Evolutionary conservation across 2,888 invertebrate species (phyloP), one percentile per base, ranked within the genome.

Genomic region (Herminia tarsipennalis): DNA sequence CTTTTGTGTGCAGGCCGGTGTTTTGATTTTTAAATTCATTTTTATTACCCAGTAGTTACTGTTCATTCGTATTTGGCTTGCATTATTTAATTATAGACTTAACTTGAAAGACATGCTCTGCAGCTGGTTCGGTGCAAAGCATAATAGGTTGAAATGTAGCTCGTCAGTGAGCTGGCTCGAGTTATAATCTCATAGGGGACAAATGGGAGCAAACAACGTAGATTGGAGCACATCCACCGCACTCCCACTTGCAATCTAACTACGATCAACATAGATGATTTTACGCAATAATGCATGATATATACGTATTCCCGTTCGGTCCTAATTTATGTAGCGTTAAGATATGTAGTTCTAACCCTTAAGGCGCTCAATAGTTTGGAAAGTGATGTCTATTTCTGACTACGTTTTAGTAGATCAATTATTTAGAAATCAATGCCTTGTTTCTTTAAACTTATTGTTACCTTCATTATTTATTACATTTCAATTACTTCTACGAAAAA

Each of bases 301-400:
- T 47, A 41, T 60, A 52, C 34, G 45, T 51, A 52, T 44, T 36
- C 34, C 35, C 42, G 52, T 47, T 53, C 47, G 45, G 41, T 35
- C 25, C 34, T 70, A 69, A 72, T 72, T 70, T 74, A 76, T 77
- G 73, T 71, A 66, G 70, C 65, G 74, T 70, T 67, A 74, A 75
- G 73, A 70, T 73, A 60, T 50, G 45, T 45, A 37, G 37, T 53
- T 44, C 44, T 43, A 35, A 50, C 49, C 41, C 49, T 62, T 47
- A 42, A 28, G 44, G 25, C 8, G 43, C 32, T 34, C 35, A 46
- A 40, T 41, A 49, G 5, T n/a, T n/a, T 5, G 3, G 20, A 4
- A 18, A 3, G 5, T 4, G 20, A 18, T 18, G 5, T 5, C 5
- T 5, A 5, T 18, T 4, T 18, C 3, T 18, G 6, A 54, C 32